Conservation (phyloP, 2,797 vertebrate species). For the Esox masquinongy region DNA sequence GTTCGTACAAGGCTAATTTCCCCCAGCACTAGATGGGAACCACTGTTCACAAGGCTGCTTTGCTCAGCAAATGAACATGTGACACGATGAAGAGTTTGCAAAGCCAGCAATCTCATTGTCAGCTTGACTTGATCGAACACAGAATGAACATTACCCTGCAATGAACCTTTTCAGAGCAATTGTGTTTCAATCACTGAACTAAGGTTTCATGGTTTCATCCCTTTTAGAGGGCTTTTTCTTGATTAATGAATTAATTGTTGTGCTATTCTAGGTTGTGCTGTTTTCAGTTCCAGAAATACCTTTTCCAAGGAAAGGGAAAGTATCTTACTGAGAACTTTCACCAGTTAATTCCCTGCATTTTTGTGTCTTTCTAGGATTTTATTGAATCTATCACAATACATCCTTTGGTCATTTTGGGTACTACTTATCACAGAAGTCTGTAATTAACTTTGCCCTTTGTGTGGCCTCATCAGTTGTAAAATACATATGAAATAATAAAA, state of each 20-base stretch:
- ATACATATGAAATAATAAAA: too few relatives aligned
- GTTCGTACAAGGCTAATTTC: neutral
- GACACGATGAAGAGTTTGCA: slow-evolving; percentile 51
- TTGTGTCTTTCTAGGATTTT: too few relatives aligned
- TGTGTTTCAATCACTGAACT: neutral
- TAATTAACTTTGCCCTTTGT: too few relatives aligned
- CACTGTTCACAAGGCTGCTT: neutral
- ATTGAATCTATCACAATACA: too few relatives aligned
- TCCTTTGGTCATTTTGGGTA: too few relatives aligned
- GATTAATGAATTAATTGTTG: neutral
- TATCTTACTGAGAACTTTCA: too few relatives aligned
- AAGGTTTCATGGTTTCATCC: neutral
- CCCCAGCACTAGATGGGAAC: neutral
- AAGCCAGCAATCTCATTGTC: slow-evolving; percentile 49
- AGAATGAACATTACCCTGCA: slow-evolving; percentile 40
- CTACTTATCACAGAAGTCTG: too few relatives aligned
- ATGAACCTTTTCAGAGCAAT: neutral
- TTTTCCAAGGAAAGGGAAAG: too few relatives aligned
- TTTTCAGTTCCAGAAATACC: neutral
- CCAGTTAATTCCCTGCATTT: too few relatives aligned
- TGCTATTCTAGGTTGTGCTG: neutral
- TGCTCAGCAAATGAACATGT: neutral
- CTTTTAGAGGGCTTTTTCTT: neutral
- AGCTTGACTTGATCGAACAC: slow-evolving; percentile 57
- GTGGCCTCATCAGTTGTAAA: too few relatives aligned